A percentile compares a stretch with the other conserved stretches of the same genome.
Evolutionary conservation across 2,888 invertebrate species (phyloP).

Genomic region (Drosophila robusta): DNA sequence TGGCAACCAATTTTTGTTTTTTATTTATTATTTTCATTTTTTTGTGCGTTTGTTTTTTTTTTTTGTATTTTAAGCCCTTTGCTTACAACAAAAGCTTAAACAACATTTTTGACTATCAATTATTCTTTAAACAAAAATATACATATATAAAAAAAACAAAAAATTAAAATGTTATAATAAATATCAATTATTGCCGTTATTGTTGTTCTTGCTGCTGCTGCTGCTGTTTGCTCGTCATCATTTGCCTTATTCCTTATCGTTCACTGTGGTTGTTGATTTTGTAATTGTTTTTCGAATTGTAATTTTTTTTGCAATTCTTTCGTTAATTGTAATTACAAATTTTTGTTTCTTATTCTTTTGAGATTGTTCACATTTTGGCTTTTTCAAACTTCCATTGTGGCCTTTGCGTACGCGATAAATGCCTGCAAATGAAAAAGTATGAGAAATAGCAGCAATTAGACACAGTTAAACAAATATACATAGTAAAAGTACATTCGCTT

Average conservation of each 20-base stretch:
- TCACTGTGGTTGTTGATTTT: slow-evolving; percentile 19
- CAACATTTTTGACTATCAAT: slow-evolving; percentile 49
- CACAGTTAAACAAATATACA: slow-evolving; percentile 29
- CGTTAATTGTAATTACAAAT: no score
- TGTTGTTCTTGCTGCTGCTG: slow-evolving; percentile 27
- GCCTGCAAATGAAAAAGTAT: slow-evolving; percentile 44
- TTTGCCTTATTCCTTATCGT: slow-evolving; percentile 14
- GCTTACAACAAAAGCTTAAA: slow-evolving; percentile 33
- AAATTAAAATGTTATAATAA: slow-evolving; percentile 60
- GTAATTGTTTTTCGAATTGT: slow-evolving; percentile 9
- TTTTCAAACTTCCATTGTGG: slow-evolving; percentile 43
- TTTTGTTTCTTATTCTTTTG: slow-evolving; percentile 3
- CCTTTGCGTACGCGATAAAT: slow-evolving; percentile 46
- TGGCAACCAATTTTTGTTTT: slow-evolving; percentile 21
- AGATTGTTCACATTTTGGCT: slow-evolving; percentile 45
- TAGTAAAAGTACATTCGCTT: slow-evolving; percentile 49
- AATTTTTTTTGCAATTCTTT: no score
- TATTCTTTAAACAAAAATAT: slow-evolving; percentile 58
- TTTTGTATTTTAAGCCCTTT: slow-evolving; percentile 21
- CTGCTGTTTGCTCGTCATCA: slow-evolving; percentile 9
- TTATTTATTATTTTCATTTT: slow-evolving; percentile 3
- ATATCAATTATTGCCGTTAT: slow-evolving; percentile 63
- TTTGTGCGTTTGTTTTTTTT: slow-evolving; percentile 4
- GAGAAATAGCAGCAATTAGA: slow-evolving; percentile 46
- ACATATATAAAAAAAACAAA: slow-evolving; percentile 56